These are phyloP conservation scores for Eupithecia tripunctaria DNA, from an alignment of 2,888 invertebrate species.

Conservation along the genomic window DNA sequence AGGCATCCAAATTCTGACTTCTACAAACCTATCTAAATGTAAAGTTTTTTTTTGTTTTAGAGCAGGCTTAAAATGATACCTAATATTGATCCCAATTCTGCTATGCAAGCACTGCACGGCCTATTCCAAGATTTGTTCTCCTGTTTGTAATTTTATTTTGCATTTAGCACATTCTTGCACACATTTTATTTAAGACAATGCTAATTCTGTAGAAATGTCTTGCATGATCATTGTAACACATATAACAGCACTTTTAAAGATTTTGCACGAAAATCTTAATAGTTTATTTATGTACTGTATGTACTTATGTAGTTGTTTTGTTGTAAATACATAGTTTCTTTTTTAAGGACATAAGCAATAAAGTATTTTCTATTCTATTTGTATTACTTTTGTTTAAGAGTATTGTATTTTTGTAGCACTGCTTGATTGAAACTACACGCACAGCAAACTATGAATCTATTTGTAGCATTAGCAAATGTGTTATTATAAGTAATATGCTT, in stretches of 20 bases:
- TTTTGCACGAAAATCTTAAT: neutral
- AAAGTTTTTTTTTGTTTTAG: neutral
- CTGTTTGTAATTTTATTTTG: conserved; percentile 2
- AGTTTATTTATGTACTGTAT: neutral
- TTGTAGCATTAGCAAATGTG: neutral
- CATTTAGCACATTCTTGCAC: neutral
- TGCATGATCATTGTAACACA: neutral
- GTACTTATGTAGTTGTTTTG: neutral
- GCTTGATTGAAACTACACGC: neutral
- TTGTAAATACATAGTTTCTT: no score
- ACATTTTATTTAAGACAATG: no score
- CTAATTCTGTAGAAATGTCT: neutral
- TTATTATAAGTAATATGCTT: neutral
- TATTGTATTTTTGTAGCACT: neutral
- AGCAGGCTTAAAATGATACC: neutral
- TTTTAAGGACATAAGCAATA: no score
- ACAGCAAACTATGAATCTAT: neutral
- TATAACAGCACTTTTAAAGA: neutral
- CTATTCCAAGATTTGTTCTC: neutral
- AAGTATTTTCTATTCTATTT: no score
- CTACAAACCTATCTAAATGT: neutral
- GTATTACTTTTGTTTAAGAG: neutral
- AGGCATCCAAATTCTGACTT: neutral
- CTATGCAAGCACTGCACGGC: conserved; percentile 3
- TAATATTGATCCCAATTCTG: neutral